Base-by-base conservation (phyloP, 2,113 vertebrate species). In the Menidia beryllina region DNA sequence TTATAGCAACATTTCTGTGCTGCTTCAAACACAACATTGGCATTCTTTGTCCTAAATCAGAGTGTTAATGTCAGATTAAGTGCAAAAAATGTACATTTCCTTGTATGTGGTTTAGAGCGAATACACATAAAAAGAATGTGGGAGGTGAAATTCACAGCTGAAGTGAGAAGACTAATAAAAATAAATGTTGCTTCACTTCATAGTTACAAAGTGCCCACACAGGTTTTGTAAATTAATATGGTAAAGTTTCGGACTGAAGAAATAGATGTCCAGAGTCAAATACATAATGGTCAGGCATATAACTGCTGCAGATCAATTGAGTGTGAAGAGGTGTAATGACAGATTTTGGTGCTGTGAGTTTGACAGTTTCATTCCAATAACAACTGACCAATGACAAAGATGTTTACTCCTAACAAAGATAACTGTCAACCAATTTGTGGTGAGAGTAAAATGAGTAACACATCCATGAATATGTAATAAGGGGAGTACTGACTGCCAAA, bases 121-220 rank as follows among this genome's bases (percentile, higher is more conserved):
- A 57, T 53, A 56, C 10, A 51, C 67, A 45, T 27, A 34, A 68
- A 34, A 21, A 17, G 34, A 21, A 41, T 11, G 82, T 73, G 20
- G 84, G 76, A 84, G 79, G 80, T 81, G 76, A 57, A 61, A 59
- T 50, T 84, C 8, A 20, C 73, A 82, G 67, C 34, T 52, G 49
- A 48, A 60, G 66, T 75, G 79, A 61, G 79, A 87, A 79, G 51
- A 52, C 38, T 66, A 41, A 59, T 61, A 66, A 72, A 79, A 85
- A 82, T 65, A 69, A 57, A 61, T 54, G 55, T 70, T 60, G 24
- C 50, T 75, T 71, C 54, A 41, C 48, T 76, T 73, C 47, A 58
- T n/a, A n/a, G n/a, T 72, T 72, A 36, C 27, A 57, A 21, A 38
- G 67, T 60, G 52, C 82, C 79, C 64, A 81, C 86, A 74, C 61